Base-by-base conservation (phyloP, 2,113 vertebrate genomes). In the Fregata magnificens region DNA sequence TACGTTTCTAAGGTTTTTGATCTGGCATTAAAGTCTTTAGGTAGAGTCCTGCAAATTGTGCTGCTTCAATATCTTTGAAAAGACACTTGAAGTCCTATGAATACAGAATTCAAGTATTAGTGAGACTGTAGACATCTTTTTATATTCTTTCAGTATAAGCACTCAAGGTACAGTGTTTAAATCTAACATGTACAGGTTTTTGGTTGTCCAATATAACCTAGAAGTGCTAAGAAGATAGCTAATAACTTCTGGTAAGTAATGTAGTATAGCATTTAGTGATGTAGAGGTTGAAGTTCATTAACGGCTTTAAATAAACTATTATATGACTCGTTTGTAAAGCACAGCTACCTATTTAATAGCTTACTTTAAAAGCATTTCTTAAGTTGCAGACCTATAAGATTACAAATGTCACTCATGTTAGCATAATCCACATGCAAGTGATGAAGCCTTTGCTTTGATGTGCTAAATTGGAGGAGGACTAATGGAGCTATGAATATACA, bases 401-500 rank as follows among this genome's bases (percentile, higher is more conserved):
- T 99, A 99, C 98, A 99, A 98, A 98, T 98, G 98, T 98, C 98
- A 98, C 97, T 99, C 98, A 98, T 98, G 98, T 99, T 98, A 97
- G 98, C 97, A 97, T 99, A 98, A 99, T 99, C 98, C 99, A 99
- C 99, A 98, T 98, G 98, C 98, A 97, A 98, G 98, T 97, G 97
- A 98, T 98, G 98, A 98, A 98, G 98, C 80, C 95, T 98, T 98
- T 96, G 97, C 99, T 99, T 99, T 99, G 99, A 99, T 99, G 99
- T 99, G 98, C 98, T 98, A 97, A 98, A 98, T 98, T 99, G 98
- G 98, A 98, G 98, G 95, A 97, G 96, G 98, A 97, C 98, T 99
- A 99, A 99, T 99, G 99, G 98, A 99, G 98, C 98, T 98, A 98
- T 98, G 98, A 98, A 98, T 98, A 98, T 98, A 99, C 99, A 99